phyloP scores from a whole-genome alignment of 2,888 invertebrate genomes.

The Chloroclysta siterata region DNA sequence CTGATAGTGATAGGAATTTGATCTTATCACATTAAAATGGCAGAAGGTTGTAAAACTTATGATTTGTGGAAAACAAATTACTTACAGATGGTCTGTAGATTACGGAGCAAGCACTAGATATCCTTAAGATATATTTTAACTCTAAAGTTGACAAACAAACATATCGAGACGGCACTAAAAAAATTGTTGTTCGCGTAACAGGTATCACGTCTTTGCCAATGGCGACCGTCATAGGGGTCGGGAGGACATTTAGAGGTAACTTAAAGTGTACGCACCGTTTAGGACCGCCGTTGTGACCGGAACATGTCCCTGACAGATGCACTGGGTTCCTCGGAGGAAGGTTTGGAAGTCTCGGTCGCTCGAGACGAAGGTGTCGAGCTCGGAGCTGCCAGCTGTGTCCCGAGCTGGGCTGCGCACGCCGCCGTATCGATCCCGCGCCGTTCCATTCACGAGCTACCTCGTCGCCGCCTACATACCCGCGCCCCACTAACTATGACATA shows the following conservation, averaged over 20 bases:
- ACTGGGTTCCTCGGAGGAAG: slow-evolving; percentile 62
- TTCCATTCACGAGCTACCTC: slow-evolving; percentile 76
- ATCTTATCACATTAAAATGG: slow-evolving; percentile 6
- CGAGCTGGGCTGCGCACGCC: slow-evolving; percentile 73
- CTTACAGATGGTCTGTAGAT: slow-evolving; percentile 24
- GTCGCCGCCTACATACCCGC: slow-evolving; percentile 68
- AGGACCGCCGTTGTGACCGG: slow-evolving; percentile 62
- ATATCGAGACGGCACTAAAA: slow-evolving; percentile 53
- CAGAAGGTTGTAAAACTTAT: background rate
- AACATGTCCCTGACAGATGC: slow-evolving; percentile 69
- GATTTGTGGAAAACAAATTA: background rate
- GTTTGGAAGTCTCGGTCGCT: slow-evolving; percentile 61
- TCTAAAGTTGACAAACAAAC: slow-evolving; percentile 65
- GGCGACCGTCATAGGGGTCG: slow-evolving; percentile 46
- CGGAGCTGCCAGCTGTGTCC: slow-evolving; percentile 70
- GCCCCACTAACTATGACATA: slow-evolving; percentile 19
- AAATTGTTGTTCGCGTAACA: slow-evolving; percentile 69
- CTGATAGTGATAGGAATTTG: background rate
- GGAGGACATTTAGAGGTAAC: slow-evolving; percentile 8
- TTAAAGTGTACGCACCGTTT: slow-evolving; percentile 70
- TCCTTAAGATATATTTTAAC: slow-evolving; percentile 17
- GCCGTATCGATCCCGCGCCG: slow-evolving; percentile 72
- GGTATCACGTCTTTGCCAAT: slow-evolving; percentile 62
- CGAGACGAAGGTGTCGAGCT: slow-evolving; percentile 56
- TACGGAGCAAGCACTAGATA: slow-evolving; percentile 16